A percentile compares a stretch with the other conserved stretches of the same genome.
Evolutionary conservation across 2,888 invertebrate genomes (phyloP).

Genomic region (Timema cristinae): DNA sequence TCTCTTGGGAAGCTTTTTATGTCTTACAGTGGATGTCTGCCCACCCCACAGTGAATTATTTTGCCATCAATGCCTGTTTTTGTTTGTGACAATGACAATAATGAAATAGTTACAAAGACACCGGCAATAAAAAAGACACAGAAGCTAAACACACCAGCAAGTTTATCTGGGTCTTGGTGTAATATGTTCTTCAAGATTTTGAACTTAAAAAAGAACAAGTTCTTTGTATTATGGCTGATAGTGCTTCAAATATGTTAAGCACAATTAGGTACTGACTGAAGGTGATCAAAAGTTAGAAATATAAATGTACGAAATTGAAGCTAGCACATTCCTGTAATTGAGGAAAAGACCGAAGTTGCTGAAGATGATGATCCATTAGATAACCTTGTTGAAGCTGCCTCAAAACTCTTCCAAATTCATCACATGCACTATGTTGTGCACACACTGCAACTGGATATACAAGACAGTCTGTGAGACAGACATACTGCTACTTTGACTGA

Average conservation of each 20-base stretch:
- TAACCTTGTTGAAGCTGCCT: background rate
- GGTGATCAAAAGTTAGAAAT: background rate
- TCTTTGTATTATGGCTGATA: slow-evolving; percentile 3
- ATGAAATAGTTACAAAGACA: no score
- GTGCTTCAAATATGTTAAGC: slow-evolving; percentile 8
- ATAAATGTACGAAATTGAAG: slow-evolving; percentile 2
- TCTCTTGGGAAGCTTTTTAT: background rate
- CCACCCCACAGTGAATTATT: background rate
- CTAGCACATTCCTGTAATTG: background rate
- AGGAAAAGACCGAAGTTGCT: background rate
- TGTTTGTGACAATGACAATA: slow-evolving; percentile 1
- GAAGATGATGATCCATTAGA: background rate
- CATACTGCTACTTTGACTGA: background rate
- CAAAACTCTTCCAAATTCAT: background rate
- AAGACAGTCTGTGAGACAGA: background rate
- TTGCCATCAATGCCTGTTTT: background rate
- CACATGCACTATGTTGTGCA: slow-evolving; percentile 1
- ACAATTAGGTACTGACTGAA: background rate
- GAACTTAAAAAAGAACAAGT: background rate
- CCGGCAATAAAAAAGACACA: background rate
- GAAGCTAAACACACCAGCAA: background rate
- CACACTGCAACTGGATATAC: background rate
- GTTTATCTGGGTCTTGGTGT: background rate
- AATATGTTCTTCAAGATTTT: background rate
- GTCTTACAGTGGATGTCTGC: slow-evolving; percentile 2